Base-by-base conservation (phyloP, 2,797 vertebrate genomes). In the Iguana delicatissima region DNA sequence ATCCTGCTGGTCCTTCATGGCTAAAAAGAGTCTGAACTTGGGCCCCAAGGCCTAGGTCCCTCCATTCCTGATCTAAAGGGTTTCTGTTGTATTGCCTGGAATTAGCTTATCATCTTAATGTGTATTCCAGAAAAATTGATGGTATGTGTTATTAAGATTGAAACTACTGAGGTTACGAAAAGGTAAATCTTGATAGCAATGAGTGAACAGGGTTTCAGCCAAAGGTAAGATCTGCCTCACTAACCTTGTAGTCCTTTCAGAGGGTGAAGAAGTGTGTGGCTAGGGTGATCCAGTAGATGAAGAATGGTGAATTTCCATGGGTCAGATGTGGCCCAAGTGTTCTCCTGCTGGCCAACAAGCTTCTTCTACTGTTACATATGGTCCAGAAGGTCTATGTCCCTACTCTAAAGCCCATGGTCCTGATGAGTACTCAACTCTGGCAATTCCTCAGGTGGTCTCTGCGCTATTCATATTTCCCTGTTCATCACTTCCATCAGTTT, bases 1-100 rank as follows among this genome's bases (percentile, higher is more conserved):
- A 55, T 84, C 38, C n/a, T 29, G 52, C 89, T 90, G 42, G 80
- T 52, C 24, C 24, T 50, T 62, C 85, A n/a, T 55, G 84, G 80
- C 73, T 38, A 32, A 67, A 57, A 69, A 32, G 29, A 29, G 24
- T 59, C 57, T 59, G 18, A 18, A 59, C 59, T 59, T 59, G 7
- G 18, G 20, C 20, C 20, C 4, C 26, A 69, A 69, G 29, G 8
- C 9, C 64, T 32, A 69, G 3, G 29, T 69, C 67, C 29, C 8
- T 32, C 67, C 67, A 69, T 12, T 69, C 67, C 29, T 64, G 0
- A 2, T n/a, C 13, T 50, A 12, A 72, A 69, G 50, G 52, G 42
- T 85, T 85, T 62, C 3, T 72, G 55, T 57, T 32, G 4, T 14
- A 20, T 16, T 35, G 16, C 6, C 57, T 83, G 35, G 55, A 64